Base-by-base conservation (phyloP, 2,888 invertebrate species). In the Drosophila bunnanda region DNA sequence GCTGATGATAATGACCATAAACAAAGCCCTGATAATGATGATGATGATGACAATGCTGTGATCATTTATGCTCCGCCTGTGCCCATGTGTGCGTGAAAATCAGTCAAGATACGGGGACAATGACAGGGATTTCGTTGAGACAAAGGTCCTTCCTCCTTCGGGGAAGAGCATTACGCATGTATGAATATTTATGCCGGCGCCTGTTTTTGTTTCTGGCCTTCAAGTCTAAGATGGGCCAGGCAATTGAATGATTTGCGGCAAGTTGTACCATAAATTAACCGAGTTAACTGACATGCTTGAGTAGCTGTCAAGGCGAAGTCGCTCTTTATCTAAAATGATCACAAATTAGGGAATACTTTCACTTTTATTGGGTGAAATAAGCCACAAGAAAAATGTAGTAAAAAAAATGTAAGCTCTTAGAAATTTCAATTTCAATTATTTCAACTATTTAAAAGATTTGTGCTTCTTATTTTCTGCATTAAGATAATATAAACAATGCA, bases 41-140 rank as follows among this genome's bases (percentile, higher is more conserved):
- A 36, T 32, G 55, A 34, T 34, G 41, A 57, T 50, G 44, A 48
- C 22, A n/a, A 39, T 38, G 38, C 64, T 30, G 17, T 43, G 72
- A 72, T 72, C 71, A 55, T 65, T 54, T 73, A 10, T 59, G 71
- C 48, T 39, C 48, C n/a, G 55, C 44, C 58, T 58, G 65, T 71
- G 72, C 50, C 54, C 74, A 74, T 61, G 53, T 61, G 38, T 74
- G 74, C 73, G 73, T 73, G 56, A 72, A 74, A 67, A 32, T 36
- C 38, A 60, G 28, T 48, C 53, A 48, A 73, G 72, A 72, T 67
- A 72, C 36, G 41, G 13, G 43, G 39, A 60, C 55, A 58, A 71
- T 43, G 28, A 59, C 58, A 55, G 28, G 52, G 30, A 38, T 54
- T 60, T 55, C 30, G 46, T 13, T 13, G 20, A 13, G 28, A 12